phyloP scores from a whole-genome alignment of 2,888 invertebrate genomes.

The Osedax frankpressi region DNA sequence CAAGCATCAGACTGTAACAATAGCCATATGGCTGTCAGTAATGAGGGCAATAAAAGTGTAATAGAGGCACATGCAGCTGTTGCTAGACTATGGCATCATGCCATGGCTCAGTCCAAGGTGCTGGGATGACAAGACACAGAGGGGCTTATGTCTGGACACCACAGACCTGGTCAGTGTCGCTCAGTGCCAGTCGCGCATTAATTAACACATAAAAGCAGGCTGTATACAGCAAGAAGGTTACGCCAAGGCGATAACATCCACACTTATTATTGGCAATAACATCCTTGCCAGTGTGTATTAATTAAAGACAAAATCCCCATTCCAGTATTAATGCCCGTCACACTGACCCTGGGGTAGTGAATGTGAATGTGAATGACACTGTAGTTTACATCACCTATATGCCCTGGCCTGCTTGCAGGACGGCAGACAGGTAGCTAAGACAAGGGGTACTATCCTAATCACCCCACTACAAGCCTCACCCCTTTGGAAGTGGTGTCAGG shows the following conservation, averaged over 20 bases:
- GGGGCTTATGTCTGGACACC: not conserved
- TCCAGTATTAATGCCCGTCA: too few species aligned
- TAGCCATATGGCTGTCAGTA: slow-evolving; percentile 10
- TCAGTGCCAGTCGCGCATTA: not conserved
- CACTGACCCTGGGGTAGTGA: not conserved
- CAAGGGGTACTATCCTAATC: not conserved
- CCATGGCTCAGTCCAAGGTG: not conserved
- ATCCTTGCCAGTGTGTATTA: not conserved
- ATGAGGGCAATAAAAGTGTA: slow-evolving; percentile 7
- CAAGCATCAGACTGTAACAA: slow-evolving; percentile 3
- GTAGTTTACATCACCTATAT: not conserved
- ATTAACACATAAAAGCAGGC: slow-evolving; percentile 9
- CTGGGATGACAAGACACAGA: not conserved
- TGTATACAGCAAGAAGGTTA: not conserved
- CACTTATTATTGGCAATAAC: not conserved
- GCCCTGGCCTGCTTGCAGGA: slow-evolving; percentile 2
- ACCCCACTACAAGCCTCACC: slow-evolving; percentile 1
- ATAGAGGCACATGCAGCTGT: slow-evolving; percentile 4
- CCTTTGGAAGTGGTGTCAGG: not conserved
- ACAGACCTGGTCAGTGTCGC: not conserved
- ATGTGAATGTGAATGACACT: too few species aligned
- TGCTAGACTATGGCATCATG: slow-evolving; percentile 3
- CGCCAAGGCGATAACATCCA: not conserved
- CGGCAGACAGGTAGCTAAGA: not conserved
- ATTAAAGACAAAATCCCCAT: not conserved